Percentiles rank a stretch among this genome's conserved stretches.
These are phyloP conservation scores for Anguilla marmorata DNA, from an alignment of 2,797 vertebrate genomes.

Conservation along the genomic window DNA sequence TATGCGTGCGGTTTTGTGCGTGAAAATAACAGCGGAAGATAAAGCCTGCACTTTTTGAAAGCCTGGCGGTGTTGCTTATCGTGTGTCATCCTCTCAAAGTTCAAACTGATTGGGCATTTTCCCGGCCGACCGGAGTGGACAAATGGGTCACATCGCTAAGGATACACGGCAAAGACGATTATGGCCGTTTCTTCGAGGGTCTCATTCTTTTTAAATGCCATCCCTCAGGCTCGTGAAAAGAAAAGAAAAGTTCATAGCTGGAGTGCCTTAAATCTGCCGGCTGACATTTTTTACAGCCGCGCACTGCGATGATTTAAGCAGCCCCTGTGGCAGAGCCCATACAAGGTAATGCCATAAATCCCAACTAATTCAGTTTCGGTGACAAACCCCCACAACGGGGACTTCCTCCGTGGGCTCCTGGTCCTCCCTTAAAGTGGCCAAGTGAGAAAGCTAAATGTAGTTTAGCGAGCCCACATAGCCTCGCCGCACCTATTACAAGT, in stretches of 20 bases:
- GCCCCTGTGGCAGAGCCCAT: conserved; percentile 53
- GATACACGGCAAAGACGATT: conserved; percentile 38
- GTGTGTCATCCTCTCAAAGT: not conserved
- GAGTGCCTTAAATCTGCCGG: conserved; percentile 64
- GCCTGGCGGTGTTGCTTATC: not conserved
- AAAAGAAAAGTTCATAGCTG: conserved; percentile 58
- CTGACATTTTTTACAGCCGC: conserved; percentile 68
- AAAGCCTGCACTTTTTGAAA: not conserved
- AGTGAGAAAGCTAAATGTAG: conserved; percentile 26
- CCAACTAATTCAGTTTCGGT: conserved; percentile 66
- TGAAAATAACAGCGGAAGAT: not conserved
- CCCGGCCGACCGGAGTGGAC: conserved; percentile 11
- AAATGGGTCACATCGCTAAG: conserved; percentile 34
- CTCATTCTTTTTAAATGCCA: conserved; percentile 46
- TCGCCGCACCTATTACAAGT: conserved; percentile 13
- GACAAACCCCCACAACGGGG: conserved; percentile 57
- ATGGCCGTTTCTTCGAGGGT: conserved; percentile 30
- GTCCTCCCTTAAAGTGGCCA: conserved; percentile 39
- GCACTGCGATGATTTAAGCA: conserved; percentile 67
- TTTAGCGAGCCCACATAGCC: not conserved
- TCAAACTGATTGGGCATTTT: not conserved
- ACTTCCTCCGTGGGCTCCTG: conserved; percentile 54
- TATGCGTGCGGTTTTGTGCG: not conserved
- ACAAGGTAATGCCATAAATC: conserved; percentile 65
- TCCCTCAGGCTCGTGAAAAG: conserved; percentile 41